Base-by-base conservation (phyloP, 2,888 invertebrate species). In the Drosophila kuntzei region DNA sequence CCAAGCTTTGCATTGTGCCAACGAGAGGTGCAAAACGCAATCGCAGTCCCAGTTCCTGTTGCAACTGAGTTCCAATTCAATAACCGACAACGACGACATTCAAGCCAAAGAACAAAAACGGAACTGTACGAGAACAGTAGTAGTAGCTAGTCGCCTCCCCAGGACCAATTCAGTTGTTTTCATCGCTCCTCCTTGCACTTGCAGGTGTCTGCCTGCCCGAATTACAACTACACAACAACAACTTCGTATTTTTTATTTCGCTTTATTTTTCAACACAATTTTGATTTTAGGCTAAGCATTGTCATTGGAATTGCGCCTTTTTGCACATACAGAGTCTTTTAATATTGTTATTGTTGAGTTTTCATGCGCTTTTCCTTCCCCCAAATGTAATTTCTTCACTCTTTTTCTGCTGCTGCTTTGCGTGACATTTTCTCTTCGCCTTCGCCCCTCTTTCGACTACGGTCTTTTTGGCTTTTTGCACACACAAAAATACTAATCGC, bases 1-100 rank as follows among this genome's bases (percentile, higher is more conserved):
- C 94, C 93, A 94, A 93, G 93, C 94, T 94, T 94, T 94, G 94
- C 94, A 94, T 94, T 93, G 93, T 94, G 94, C 90, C 90, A 85
- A 90, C 90, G 88, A 90, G 76, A 54, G 65, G 66, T 78, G 82
- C 79, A 57, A 78, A 39, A 62, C 60, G 61, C 61, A 59, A 39
- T 61, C 49, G 39, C 61, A 54, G 55, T 90, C 82, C 83, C 74
- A 60, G 51, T 60, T 44, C 49, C 59, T 54, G 53, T 90, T 82
- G 83, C 76, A 62, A 51, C 60, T 58, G 61, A 76, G 58, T 62
- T 55, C 77, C 71, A 61, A 54, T 79, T 66, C 72, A 65, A 53
- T 54, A 84, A 88, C 81, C 74, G 86, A 79, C 85, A 46, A 58
- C 66, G 78, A 73, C 87, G 87, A 90, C 91, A 90, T 91, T 89